Evolutionary conservation across 2,888 invertebrate genomes (phyloP).

Genomic region (Lycocerus yunnanus): DNA sequence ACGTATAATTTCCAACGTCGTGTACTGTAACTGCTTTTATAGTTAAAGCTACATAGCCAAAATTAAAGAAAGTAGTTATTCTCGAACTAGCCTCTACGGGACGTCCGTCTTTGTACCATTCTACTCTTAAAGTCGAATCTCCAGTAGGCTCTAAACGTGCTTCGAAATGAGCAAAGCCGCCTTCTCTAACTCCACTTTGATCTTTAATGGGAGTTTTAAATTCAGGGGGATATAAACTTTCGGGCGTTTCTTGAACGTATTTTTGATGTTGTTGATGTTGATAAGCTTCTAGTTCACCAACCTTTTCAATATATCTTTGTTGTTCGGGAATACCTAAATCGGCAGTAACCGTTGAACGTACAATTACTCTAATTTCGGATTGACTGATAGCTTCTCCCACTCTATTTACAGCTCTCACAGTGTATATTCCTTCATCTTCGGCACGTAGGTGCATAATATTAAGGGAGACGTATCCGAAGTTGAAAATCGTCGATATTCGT

Average conservation of each 20-base stretch:
- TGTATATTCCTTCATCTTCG: constrained; percentile 97
- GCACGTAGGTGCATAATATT: constrained; percentile 98
- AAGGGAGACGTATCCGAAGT: constrained; percentile 98
- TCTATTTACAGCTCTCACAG: constrained; percentile 88
- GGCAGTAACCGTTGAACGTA: constrained; percentile 81
- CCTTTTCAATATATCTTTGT: constrained; percentile 87
- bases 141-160: constrained; percentile 92
- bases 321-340: constrained; percentile 85
- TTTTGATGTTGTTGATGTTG: constrained; percentile 81
- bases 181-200: constrained; percentile 84
- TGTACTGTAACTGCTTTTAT: constrained; percentile 88
- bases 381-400: constrained; percentile 89
- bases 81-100: constrained; percentile 91
- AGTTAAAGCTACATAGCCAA: constrained; percentile 92
- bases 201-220: constrained; percentile 90
- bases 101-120: constrained; percentile 91
- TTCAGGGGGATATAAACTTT: constrained; percentile 79
- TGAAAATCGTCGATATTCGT: constrained; percentile 95
- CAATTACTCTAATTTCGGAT: constrained; percentile 74
- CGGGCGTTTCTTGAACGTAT: constrained; percentile 79
- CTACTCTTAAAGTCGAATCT: constrained; percentile 86
- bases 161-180: constrained; percentile 94
- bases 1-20: constrained; percentile 89
- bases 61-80: constrained; percentile 91
- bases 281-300: constrained; percentile 89